phyloP scores from a whole-genome alignment of 1,140 invertebrate species.

The Nephila pilipes region DNA sequence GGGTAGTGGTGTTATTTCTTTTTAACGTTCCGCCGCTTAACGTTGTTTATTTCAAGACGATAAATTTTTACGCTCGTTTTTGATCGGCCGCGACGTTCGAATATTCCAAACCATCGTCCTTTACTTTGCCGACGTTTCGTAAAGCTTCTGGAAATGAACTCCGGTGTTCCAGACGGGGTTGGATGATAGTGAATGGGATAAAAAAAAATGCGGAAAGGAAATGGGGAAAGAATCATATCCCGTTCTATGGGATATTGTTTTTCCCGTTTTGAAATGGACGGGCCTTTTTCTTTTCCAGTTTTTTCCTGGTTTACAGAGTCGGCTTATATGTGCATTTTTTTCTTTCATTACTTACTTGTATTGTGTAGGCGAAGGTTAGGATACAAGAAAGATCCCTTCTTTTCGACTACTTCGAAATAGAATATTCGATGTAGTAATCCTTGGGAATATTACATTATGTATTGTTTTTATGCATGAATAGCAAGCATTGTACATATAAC shows the following conservation, averaged over 20 bases:
- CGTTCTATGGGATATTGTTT: conserved; percentile 61
- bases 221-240: conserved; percentile 34
- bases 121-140: background rate
- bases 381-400: background rate
- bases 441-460: conserved; percentile 4
- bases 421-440: conserved; percentile 23
- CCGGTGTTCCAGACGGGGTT: background rate
- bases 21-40: conserved; percentile 46
- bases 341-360: background rate
- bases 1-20: background rate
- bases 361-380: background rate
- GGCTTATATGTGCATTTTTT: background rate
- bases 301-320: conserved; percentile 4
- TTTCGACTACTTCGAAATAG: background rate
- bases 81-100: conserved; percentile 59
- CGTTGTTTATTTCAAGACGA: conserved; percentile 74
- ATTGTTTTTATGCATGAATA: too few species aligned
- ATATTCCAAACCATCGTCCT: conserved; percentile 5
- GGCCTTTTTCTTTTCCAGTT: background rate
- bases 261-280: conserved; percentile 26
- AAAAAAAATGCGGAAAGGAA: background rate
- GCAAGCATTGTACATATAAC: too few species aligned
- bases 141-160: conserved; percentile 70
- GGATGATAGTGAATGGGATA: background rate
- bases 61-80: conserved; percentile 71